A percentile compares a stretch with the other conserved stretches of the same genome.
Evolutionary conservation across 1,140 invertebrate species (phyloP).

Genomic region (Rhagoletis zephyria): DNA sequence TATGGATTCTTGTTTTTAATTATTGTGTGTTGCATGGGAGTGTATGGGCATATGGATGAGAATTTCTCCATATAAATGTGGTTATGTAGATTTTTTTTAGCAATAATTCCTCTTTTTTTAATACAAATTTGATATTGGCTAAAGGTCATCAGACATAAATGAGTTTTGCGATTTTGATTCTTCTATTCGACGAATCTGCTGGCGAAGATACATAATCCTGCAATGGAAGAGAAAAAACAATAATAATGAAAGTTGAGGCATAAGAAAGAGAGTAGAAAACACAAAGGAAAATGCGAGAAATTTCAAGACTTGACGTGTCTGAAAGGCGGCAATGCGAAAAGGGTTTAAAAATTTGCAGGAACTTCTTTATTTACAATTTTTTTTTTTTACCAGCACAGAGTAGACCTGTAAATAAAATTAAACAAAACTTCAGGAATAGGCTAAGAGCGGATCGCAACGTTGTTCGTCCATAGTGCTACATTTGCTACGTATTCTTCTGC

Average conservation of each 20-base stretch:
- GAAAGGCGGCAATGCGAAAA: no score
- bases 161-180: conserved; percentile 93
- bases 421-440: no score
- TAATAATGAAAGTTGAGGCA: background rate
- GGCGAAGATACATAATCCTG: conserved; percentile 91
- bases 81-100: conserved; percentile 18
- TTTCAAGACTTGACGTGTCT: no score
- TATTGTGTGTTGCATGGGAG: conserved; percentile 39
- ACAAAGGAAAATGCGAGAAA: background rate
- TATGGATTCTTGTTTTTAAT: background rate
- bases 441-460: no score
- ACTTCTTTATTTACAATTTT: no score
- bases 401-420: no score
- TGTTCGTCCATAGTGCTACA: no score
- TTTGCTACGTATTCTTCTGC: no score
- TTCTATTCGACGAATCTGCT: conserved; percentile 90
- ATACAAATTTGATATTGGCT: conserved; percentile 60
- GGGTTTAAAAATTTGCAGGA: no score
- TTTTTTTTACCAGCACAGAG: no score
- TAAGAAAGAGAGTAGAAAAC: background rate
- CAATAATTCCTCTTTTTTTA: conserved; percentile 32
- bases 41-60: background rate
- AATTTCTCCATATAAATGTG: conserved; percentile 33
- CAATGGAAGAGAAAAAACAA: conserved; percentile 60
- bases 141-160: conserved; percentile 76